Base-by-base conservation (phyloP, 2,888 invertebrate species). In the Phyllotreta cruciferae region DNA sequence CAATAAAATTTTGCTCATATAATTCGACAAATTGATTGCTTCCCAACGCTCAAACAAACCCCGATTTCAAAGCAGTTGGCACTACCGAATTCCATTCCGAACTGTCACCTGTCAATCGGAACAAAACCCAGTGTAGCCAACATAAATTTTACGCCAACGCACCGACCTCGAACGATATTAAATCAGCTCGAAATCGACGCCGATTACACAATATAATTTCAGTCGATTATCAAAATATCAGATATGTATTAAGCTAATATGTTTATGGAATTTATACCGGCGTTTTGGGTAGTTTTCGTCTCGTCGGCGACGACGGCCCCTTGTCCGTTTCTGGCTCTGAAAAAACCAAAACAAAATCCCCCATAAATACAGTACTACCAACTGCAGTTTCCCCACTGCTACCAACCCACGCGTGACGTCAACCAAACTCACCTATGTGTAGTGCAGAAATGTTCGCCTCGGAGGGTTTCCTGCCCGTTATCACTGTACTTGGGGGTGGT, bases 211-310 rank as follows among this genome's bases (percentile, higher is more conserved):
- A 52, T 54, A 47, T 36, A 63, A 52, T 52, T 9, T 53, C 45
- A 58, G 45, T 63, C 57, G 37, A 11, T 9, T 58, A 14, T 9
- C 52, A 44, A 52, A 39, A 35, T 53, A 53, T 39, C 53, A 45
- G 47, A 58, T 57, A 54, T 58, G 53, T 47, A 58, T 57, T 41
- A n/a, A 42, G 44, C 13, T 44, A 53, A 57, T 57, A 62, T 56
- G 38, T 53, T 57, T 45, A 14, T 8, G 66, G 81, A 85, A 85
- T 89, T 92, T 93, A 92, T 93, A 95, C 94, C 90, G 95, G 95
- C 84, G 95, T 95, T 89, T 94, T 94, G 83, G 95, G 95, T 85
- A 96, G 87, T 90, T 94, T 94, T 88, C 95, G 89, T 86, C 94
- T 88, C 74, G 94, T 93, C 78, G 94, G 93, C 79, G 93, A 93